Conservation (phyloP, 2,797 vertebrate species). For the Danionella dracula region DNA sequence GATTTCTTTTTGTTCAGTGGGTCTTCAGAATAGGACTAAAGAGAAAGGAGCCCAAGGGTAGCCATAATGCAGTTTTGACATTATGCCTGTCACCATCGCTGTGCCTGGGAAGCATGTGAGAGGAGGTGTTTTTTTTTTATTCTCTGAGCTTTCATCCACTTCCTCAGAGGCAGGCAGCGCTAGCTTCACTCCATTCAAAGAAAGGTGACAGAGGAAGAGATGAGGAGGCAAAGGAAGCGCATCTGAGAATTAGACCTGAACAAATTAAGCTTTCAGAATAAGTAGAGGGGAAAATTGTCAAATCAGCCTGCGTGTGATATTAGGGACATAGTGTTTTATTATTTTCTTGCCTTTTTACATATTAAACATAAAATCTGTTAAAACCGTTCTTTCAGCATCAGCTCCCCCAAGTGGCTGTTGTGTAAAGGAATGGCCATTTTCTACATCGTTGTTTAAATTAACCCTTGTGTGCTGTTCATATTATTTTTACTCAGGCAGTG, state of each 20-base stretch:
- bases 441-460: neutral
- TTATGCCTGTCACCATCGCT: conserved; percentile 36
- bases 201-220: neutral
- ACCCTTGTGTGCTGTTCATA: too few relatives aligned
- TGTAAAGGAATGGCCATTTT: neutral
- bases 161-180: conserved; percentile 14
- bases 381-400: conserved; percentile 23
- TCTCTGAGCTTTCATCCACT: conserved; percentile 22
- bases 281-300: neutral
- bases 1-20: neutral
- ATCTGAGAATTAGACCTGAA: conserved; percentile 3
- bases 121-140: conserved; percentile 9
- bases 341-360: neutral
- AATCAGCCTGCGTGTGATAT: conserved; percentile 13
- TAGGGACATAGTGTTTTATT: neutral
- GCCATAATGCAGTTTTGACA: conserved; percentile 41
- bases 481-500: too few relatives aligned
- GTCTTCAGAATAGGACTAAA: conserved; percentile 44
- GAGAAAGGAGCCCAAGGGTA: conserved; percentile 41
- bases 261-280: neutral
- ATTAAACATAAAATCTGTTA: neutral
- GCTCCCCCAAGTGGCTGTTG: conserved; percentile 37
- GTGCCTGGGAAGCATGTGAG: conserved; percentile 9
- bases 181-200: neutral
- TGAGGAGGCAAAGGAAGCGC: neutral